Base-by-base conservation (phyloP, 2,797 vertebrate genomes). In the Triplophysa bombifrons region DNA sequence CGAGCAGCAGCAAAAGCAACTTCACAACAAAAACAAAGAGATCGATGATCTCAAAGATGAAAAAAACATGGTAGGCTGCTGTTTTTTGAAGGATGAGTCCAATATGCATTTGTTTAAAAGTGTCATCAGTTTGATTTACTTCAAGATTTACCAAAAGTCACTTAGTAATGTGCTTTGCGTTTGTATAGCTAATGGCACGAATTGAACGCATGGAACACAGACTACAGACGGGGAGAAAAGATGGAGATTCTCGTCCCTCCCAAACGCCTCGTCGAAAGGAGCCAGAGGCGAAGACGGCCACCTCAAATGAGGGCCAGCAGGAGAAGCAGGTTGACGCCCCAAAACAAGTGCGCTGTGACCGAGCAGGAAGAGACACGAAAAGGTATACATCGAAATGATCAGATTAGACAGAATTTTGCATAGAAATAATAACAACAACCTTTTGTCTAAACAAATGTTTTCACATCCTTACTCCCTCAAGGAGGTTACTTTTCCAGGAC, bases 151-250 rank as follows among this genome's bases (percentile, higher is more conserved):
- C 14, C 46, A 25, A 22, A 67, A 67, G 10, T 22, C 17, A n/a
- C 20, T 10, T 1, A 17, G 51, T 53, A 53, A 50, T 16, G 16
- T 14, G 30, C 50, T 48, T 79, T 50, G 34, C 44, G 20, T 27
- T 70, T 74, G 56, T 60, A 11, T 46, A 96, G 95, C 93, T 96
- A 84, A 91, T 94, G 58, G 94, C 93, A 51, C 94, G 95, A 53
- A 95, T 96, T 44, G 95, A 96, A 91, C 94, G 94, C 86, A 95
- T 96, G 95, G 95, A 96, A 91, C 94, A 92, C 84, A 92, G 94
- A 69, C 93, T 96, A 88, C 94, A 95, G 91, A 89, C 94, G 91
- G 94, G 94, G 86, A 95, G 91, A 91, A 96, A 95, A 88, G 94
- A 95, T 86, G 94, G 90, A 82, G 91, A 93, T 80, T 92, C 93